Conservation (phyloP, 2,113 vertebrate genomes). For the Leptodactylus fuscus region DNA sequence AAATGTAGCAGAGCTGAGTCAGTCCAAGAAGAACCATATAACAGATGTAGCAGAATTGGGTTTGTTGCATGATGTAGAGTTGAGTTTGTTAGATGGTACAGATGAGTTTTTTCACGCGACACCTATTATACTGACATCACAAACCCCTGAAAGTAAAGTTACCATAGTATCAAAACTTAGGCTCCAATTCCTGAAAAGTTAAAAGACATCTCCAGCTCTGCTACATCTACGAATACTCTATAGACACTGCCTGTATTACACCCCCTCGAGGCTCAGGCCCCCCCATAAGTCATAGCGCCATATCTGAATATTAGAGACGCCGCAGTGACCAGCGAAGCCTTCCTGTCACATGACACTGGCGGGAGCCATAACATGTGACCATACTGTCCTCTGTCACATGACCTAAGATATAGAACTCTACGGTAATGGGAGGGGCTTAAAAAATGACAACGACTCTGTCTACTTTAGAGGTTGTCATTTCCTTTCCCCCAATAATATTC, state of each 20-base stretch:
- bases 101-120: neutral
- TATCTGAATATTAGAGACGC: neutral
- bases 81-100: too few species aligned
- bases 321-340: neutral
- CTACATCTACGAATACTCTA: neutral
- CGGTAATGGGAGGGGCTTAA: neutral
- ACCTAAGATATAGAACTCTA: neutral
- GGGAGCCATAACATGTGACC: too few species aligned
- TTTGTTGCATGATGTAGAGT: too few species aligned
- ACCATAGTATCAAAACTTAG: neutral
- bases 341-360: too few species aligned
- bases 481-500: neutral
- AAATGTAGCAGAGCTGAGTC: too few species aligned
- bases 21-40: too few species aligned
- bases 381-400: too few species aligned
- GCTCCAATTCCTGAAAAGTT: neutral
- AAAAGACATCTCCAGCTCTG: neutral
- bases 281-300: neutral
- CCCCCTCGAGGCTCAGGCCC: neutral
- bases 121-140: neutral
- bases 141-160: neutral
- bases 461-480: neutral
- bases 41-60: too few species aligned
- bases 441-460: neutral
- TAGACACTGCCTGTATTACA: neutral